These are phyloP conservation scores for Zophobas morio DNA, from an alignment of 1,140 invertebrate species.

Conservation along the genomic window DNA sequence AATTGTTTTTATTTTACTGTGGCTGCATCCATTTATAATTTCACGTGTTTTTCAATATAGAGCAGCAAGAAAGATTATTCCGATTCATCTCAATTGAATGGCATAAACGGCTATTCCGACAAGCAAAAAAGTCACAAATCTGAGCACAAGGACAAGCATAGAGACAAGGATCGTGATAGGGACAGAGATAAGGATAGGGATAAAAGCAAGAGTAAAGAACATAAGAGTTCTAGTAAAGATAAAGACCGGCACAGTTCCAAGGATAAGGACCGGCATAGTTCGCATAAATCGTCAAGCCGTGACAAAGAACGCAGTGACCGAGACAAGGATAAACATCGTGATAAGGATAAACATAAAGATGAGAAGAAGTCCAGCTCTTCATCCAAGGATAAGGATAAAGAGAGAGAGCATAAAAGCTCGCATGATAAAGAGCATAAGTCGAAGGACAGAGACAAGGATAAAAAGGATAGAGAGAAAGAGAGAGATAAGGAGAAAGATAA, in stretches of 20 bases:
- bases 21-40: slow-evolving; percentile 30
- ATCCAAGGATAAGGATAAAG: slow-evolving; percentile 69
- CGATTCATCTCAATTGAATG: slow-evolving; percentile 76
- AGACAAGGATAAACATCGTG: slow-evolving; percentile 63
- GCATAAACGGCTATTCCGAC: slow-evolving; percentile 77
- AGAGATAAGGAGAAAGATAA: slow-evolving; percentile 71
- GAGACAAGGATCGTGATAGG: slow-evolving; percentile 66
- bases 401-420: slow-evolving; percentile 58
- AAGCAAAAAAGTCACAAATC: slow-evolving; percentile 80
- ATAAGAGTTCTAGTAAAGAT: slow-evolving; percentile 70
- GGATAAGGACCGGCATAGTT: slow-evolving; percentile 64
- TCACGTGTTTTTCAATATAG: slow-evolving; percentile 47
- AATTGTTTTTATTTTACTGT: background rate
- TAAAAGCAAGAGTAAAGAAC: slow-evolving; percentile 77
- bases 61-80: slow-evolving; percentile 56
- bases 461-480: slow-evolving; percentile 71
- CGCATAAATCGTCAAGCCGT: slow-evolving; percentile 75
- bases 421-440: slow-evolving; percentile 69
- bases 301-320: slow-evolving; percentile 65
- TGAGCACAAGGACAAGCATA: slow-evolving; percentile 79
- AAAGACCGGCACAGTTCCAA: slow-evolving; percentile 65
- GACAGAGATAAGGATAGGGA: slow-evolving; percentile 75
- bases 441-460: slow-evolving; percentile 65
- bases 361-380: slow-evolving; percentile 65
- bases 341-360: slow-evolving; percentile 68